These are phyloP conservation scores for Erpetoichthys calabaricus DNA, from an alignment of 2,797 vertebrate species.

Conservation along the genomic window DNA sequence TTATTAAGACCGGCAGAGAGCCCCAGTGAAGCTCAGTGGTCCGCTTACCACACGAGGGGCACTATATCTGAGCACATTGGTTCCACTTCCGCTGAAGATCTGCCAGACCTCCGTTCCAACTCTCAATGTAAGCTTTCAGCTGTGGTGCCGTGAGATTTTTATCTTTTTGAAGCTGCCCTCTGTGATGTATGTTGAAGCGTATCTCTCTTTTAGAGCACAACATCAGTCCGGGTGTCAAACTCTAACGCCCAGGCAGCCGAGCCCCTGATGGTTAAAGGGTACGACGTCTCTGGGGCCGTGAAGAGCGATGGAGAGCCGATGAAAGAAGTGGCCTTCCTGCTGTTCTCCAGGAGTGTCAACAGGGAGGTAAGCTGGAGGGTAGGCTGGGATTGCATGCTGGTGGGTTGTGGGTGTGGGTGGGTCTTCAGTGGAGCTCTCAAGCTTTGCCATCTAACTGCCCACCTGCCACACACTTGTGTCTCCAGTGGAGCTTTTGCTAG, in stretches of 20 bases:
- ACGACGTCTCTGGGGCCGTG: conserved; percentile 84
- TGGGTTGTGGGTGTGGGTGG: neutral
- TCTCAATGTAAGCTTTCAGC: too few relatives aligned
- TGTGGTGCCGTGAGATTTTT: neutral
- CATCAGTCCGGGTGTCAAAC: conserved; percentile 67
- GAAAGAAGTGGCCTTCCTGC: conserved; percentile 92
- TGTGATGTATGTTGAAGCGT: neutral
- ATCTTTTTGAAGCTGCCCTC: neutral
- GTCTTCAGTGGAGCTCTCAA: neutral
- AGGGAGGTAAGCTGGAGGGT: conserved; percentile 59
- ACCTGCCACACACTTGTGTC: too few relatives aligned
- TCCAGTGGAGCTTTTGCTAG: too few relatives aligned
- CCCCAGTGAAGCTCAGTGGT: too few relatives aligned
- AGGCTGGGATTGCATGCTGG: neutral
- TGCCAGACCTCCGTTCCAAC: too few relatives aligned
- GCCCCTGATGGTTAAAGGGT: conserved; percentile 79
- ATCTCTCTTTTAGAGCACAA: conserved; percentile 48
- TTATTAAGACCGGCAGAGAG: too few relatives aligned
- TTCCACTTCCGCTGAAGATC: too few relatives aligned
- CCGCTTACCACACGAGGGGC: too few relatives aligned
- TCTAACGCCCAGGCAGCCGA: conserved; percentile 68
- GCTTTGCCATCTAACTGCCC: too few relatives aligned
- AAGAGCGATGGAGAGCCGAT: conserved; percentile 93
- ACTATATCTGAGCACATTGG: too few relatives aligned
- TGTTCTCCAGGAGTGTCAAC: conserved; percentile 69